phyloP scores from a whole-genome alignment of 2,113 vertebrate genomes.

The Rhabdomys dilectus region DNA sequence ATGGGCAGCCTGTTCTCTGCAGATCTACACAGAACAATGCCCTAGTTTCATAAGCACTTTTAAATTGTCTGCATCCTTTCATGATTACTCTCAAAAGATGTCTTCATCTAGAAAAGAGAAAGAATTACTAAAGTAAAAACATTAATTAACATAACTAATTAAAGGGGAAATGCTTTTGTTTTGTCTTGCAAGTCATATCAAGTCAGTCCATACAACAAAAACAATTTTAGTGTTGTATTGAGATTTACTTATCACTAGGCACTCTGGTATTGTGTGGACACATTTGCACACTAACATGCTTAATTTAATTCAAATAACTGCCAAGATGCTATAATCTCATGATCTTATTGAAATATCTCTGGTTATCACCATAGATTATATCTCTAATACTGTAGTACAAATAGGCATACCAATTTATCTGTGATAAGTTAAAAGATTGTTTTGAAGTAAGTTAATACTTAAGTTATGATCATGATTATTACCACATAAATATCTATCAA shows the following conservation, averaged over 20 bases:
- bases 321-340: neutral
- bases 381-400: conserved; percentile 21
- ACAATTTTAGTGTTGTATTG: neutral
- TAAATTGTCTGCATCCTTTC: neutral
- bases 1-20: neutral
- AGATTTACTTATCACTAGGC: conserved; percentile 20
- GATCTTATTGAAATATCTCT: neutral
- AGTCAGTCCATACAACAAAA: neutral
- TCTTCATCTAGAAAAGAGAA: neutral
- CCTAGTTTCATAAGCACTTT: neutral
- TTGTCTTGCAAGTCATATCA: neutral
- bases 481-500: neutral
- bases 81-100: neutral
- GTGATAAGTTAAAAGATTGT: conserved; percentile 53
- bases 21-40: neutral
- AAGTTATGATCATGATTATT: conserved; percentile 54
- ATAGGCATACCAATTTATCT: conserved; percentile 44
- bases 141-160: conserved; percentile 27
- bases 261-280: neutral
- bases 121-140: neutral
- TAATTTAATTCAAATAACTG: conserved; percentile 46
- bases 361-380: conserved; percentile 32
- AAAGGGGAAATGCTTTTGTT: neutral
- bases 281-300: neutral
- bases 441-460: conserved; percentile 38